These are phyloP conservation scores for Thymelicus sylvestris DNA, from an alignment of 2,888 invertebrate genomes.

Conservation along the genomic window DNA sequence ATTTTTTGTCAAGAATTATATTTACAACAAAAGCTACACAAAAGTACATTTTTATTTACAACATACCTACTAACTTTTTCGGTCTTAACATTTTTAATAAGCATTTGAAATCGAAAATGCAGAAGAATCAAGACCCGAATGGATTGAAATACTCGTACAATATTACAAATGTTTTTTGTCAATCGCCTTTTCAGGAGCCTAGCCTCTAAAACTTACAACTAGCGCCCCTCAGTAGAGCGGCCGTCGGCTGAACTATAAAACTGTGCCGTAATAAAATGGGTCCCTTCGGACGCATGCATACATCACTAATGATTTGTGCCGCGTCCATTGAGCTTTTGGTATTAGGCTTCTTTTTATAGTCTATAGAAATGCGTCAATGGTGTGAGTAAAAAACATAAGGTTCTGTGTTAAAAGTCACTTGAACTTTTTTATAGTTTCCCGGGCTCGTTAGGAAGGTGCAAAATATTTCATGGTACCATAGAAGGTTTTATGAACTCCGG, in stretches of 20 bases:
- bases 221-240: constrained; percentile 58
- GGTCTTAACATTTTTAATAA: too few relatives aligned
- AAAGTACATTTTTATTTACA: too few relatives aligned
- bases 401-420: constrained; percentile 39
- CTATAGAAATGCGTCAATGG: constrained; percentile 41
- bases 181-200: constrained; percentile 50
- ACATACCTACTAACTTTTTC: too few relatives aligned
- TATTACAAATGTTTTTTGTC: not conserved
- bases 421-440: constrained; percentile 47
- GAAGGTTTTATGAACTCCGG: constrained; percentile 63
- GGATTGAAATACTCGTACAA: too few relatives aligned
- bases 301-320: constrained; percentile 71
- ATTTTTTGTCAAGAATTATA: too few relatives aligned
- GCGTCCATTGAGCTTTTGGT: constrained; percentile 43
- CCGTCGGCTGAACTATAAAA: constrained; percentile 76
- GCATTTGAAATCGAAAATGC: too few relatives aligned
- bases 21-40: too few relatives aligned
- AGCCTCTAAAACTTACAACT: constrained; percentile 73
- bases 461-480: constrained; percentile 73
- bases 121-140: too few relatives aligned
- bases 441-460: constrained; percentile 53
- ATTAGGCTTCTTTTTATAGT: constrained; percentile 31
- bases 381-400: constrained; percentile 28
- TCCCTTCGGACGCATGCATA: constrained; percentile 71
- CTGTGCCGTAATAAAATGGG: constrained; percentile 69